Base-by-base conservation (phyloP, 2,797 vertebrate species). In the Loriculus beryllinus region DNA sequence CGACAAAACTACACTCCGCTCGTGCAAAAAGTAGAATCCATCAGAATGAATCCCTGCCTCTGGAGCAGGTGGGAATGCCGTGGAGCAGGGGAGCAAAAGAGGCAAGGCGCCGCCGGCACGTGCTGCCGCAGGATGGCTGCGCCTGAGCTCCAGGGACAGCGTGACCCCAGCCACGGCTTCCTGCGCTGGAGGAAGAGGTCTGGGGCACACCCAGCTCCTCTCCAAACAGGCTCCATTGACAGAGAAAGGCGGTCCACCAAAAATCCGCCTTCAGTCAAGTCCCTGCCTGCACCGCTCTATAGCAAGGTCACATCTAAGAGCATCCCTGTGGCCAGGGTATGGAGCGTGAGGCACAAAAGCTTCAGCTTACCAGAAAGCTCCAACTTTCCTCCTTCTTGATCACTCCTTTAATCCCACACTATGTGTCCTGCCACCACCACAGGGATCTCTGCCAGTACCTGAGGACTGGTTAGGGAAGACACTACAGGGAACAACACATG, bases 311-410 rank as follows among this genome's bases (percentile, higher is more conserved):
- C 1, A 15, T 69, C 45, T 16, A 21, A 7, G 20, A 10, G 45
- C 3, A 2, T 3, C 85, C 3, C 0, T 0, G 4, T 2, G 37
- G 48, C 54, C 51, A 5, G 6, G 19, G 31, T 26, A 31, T 0
- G 7, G 7, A 47, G 42, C 0, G 0, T 0, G 13, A 22, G 28
- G 54, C 64, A 72, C 8, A 0, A 17, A 22, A 33, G 40, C 68
- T 63, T 29, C 9, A 6, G 33, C 20, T 74, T 9, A 28, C 31
- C 87, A 31, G 10, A 51, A 33, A 31, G 20, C 28, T 28, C 82
- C 3, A 37, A 6, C 47, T 18, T 28, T 14, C 49, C 45, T 68
- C 80, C 42, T 62, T 14, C 48, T 9, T 17, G 17, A 9, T 7
- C 37, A 6, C 26, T 35, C n/a, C 19, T 31, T n/a, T 40, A 47